Conservation (phyloP, 2,797 vertebrate genomes). For the Micrastur ruficollis region DNA sequence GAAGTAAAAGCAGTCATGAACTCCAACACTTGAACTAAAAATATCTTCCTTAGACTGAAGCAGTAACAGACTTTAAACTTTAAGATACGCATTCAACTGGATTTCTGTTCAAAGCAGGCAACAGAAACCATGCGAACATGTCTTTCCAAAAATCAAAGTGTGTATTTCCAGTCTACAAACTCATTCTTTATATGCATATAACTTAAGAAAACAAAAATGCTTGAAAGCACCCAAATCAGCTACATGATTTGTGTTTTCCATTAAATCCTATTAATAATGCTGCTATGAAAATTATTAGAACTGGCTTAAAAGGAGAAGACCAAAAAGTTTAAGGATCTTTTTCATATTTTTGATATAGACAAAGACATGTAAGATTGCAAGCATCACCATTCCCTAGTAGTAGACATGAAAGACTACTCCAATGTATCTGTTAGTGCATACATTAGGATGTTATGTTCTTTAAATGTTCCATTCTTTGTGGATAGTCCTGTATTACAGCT, state of each 20-base stretch:
- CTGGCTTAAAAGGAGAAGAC: neutral
- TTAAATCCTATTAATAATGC: neutral
- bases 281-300: neutral
- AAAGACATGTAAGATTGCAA: neutral
- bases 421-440: neutral
- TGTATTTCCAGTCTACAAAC: neutral
- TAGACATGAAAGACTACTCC: neutral
- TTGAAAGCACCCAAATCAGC: neutral
- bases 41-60: neutral
- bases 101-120: neutral
- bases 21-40: neutral
- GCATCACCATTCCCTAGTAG: neutral
- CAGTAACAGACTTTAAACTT: neutral
- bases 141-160: neutral
- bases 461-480: neutral
- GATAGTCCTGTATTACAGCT: neutral
- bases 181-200: neutral
- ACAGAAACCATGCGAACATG: neutral
- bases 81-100: neutral
- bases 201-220: neutral
- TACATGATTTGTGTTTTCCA: neutral
- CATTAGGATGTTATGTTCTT: neutral
- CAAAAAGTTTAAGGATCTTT: neutral
- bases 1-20: neutral
- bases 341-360: neutral